Conservation (phyloP, 2,888 invertebrate species). For the Pammene aurita region DNA sequence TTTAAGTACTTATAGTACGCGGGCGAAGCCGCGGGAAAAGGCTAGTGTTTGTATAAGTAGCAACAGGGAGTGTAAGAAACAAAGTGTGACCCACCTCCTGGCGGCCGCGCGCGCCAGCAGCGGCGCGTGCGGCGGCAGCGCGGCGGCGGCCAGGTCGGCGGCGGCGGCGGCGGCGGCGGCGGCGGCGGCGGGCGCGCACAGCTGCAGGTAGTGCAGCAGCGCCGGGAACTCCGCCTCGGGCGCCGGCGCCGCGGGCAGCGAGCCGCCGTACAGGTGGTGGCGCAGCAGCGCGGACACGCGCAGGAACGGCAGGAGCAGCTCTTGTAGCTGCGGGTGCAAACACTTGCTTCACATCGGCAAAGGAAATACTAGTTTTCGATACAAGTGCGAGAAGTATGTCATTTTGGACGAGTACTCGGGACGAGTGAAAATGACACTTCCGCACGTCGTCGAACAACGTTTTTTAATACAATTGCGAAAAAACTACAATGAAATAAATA, state of each 20-base stretch:
- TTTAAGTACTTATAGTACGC: too few species aligned
- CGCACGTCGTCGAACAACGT: too few species aligned
- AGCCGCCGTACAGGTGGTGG: constrained; percentile 91
- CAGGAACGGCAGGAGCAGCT: constrained; percentile 91
- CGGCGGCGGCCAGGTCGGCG: constrained; percentile 30
- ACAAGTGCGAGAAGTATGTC: too few species aligned
- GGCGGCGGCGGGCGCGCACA: constrained; percentile 66
- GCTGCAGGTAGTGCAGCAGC: constrained; percentile 90
- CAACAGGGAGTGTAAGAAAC: too few species aligned
- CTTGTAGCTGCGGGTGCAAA: constrained; percentile 84
- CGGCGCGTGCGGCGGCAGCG: constrained; percentile 46
- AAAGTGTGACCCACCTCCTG: constrained; percentile 25
- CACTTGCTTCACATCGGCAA: too few species aligned
- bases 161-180: constrained; percentile 43
- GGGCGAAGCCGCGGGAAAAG: too few species aligned
- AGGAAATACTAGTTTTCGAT: too few species aligned
- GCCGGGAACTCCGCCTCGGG: constrained; percentile 89
- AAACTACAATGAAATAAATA: too few species aligned
- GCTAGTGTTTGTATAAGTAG: too few species aligned
- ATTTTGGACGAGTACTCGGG: too few species aligned
- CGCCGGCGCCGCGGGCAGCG: constrained; percentile 86
- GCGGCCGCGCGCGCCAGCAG: constrained; percentile 48
- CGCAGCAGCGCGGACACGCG: constrained; percentile 92
- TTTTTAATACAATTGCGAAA: too few species aligned
- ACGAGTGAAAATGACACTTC: too few species aligned